These are phyloP conservation scores for Aporophyla lueneburgensis DNA, from an alignment of 2,888 invertebrate genomes.

Conservation along the genomic window DNA sequence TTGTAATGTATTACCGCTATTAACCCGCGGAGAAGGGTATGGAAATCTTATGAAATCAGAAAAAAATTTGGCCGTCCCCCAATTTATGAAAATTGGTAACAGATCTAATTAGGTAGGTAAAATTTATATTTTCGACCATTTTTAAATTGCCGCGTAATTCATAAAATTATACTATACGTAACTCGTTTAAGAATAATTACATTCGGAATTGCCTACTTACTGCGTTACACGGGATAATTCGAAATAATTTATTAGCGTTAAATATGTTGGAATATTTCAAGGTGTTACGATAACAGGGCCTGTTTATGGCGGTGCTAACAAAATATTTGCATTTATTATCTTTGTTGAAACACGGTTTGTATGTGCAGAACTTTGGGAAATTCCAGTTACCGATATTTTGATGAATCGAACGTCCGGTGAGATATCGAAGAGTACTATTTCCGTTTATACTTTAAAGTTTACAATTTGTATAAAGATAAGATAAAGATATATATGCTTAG, in stretches of 20 bases:
- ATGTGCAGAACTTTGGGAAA: background rate
- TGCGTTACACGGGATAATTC: constrained; percentile 14
- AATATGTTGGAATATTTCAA: constrained; percentile 10
- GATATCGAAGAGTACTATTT: background rate
- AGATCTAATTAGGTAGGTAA: background rate
- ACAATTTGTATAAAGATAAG: no score
- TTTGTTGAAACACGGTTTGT: constrained; percentile 5
- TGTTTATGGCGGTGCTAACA: constrained; percentile 5
- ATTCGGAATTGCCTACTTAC: constrained; percentile 30
- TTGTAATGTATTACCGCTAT: background rate
- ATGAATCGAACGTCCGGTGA: constrained; percentile 5
- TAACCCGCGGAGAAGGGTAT: background rate
- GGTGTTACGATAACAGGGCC: constrained; percentile 16
- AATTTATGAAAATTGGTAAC: background rate
- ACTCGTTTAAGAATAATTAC: constrained; percentile 20
- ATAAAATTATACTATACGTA: constrained; percentile 18
- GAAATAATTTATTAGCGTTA: constrained; percentile 22
- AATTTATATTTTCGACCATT: constrained; percentile 21
- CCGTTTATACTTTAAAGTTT: background rate
- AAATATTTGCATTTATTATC: constrained; percentile 50
- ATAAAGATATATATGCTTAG: no score
- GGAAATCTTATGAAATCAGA: background rate
- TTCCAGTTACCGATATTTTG: constrained; percentile 2
- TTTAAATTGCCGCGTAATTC: constrained; percentile 7
- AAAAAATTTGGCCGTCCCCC: background rate